phyloP scores from a whole-genome alignment of 2,113 vertebrate species.

The Pimephales promelas region DNA sequence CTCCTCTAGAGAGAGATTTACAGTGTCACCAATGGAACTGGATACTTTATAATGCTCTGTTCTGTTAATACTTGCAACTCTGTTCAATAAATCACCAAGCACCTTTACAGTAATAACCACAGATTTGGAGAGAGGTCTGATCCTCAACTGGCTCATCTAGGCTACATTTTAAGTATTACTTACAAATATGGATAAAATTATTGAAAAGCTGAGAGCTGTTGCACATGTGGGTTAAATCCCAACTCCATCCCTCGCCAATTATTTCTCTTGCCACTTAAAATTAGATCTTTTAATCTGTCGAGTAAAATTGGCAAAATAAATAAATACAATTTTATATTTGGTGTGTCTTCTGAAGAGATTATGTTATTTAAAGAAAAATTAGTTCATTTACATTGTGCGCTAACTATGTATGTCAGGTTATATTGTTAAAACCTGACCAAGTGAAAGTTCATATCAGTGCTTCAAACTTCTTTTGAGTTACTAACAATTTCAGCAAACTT shows the following conservation, averaged over 20 bases:
- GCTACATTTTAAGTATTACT: background rate
- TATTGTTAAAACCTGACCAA: background rate
- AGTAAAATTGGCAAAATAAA: background rate
- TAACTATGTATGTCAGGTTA: background rate
- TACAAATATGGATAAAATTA: background rate
- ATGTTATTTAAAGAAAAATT: background rate
- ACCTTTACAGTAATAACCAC: background rate
- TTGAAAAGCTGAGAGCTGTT: background rate
- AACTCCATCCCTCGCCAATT: background rate
- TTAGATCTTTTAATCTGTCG: no score
- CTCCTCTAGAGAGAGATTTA: slow-evolving; percentile 36
- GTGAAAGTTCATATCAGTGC: background rate
- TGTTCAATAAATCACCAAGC: background rate
- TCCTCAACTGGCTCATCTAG: background rate
- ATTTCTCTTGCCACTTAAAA: background rate
- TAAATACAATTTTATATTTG: background rate
- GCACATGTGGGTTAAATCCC: background rate
- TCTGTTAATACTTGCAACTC: slow-evolving; percentile 34
- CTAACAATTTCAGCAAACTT: no score
- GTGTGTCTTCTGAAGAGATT: background rate
- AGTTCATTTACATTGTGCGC: background rate
- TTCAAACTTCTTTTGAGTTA: background rate
- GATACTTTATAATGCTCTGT: slow-evolving; percentile 4
- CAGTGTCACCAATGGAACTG: slow-evolving; percentile 23
- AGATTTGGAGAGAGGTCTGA: background rate